Conservation (phyloP, 1,140 invertebrate genomes). For the Bradysia coprophila region DNA sequence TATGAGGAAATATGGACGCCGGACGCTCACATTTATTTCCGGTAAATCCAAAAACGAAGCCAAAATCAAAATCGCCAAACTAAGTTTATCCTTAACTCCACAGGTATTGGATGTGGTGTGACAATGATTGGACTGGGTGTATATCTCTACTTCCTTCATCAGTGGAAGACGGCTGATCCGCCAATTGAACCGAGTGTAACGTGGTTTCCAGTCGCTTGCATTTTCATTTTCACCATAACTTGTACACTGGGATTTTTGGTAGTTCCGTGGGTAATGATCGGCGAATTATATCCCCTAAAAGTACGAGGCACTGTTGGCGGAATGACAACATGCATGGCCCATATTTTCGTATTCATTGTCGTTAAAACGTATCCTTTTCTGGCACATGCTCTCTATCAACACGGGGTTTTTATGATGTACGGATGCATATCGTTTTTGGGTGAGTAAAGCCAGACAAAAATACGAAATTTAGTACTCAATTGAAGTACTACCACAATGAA, state of each 20-base stretch:
- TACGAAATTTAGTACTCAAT: too few relatives aligned
- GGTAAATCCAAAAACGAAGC: constrained; percentile 21
- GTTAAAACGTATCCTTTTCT: constrained; percentile 46
- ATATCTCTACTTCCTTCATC: constrained; percentile 34
- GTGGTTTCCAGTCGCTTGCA: constrained; percentile 41
- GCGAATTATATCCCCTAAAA: constrained; percentile 20
- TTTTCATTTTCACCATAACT: constrained; percentile 39
- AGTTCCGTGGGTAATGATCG: constrained; percentile 56
- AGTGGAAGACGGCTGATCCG: constrained; percentile 22
- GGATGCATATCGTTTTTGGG: constrained; percentile 38
- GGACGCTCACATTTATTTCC: constrained; percentile 48
- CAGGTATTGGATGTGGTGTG: constrained; percentile 39
- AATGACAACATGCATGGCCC: constrained; percentile 41
- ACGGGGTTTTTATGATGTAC: constrained; percentile 41
- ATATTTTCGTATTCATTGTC: constrained; percentile 41
- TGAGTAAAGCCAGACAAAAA: constrained; percentile 14
- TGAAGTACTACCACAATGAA: too few relatives aligned
- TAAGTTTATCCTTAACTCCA: too few relatives aligned
- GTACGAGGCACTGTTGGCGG: constrained; percentile 45
- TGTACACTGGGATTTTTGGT: constrained; percentile 48
- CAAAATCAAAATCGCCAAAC: too few relatives aligned
- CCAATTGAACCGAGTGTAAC: constrained; percentile 20
- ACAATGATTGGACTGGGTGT: constrained; percentile 39
- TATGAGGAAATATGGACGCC: constrained; percentile 38
- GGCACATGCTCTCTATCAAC: constrained; percentile 26